phyloP scores from a whole-genome alignment of 1,140 invertebrate genomes.

The Mylabris phalerata region DNA sequence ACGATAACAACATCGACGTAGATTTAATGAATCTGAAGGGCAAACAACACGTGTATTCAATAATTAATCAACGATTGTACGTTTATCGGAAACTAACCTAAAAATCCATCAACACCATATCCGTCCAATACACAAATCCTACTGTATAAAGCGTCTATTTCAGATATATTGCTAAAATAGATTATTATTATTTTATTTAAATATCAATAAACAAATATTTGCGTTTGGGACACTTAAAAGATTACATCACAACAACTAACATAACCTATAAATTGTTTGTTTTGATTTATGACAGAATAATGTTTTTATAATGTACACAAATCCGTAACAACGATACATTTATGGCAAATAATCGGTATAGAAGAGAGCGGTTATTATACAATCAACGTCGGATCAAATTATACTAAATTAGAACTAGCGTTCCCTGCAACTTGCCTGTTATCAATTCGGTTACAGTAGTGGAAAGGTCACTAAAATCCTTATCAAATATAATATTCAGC shows the following conservation, averaged over 20 bases:
- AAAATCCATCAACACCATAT: background rate
- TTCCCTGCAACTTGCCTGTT: too few relatives aligned
- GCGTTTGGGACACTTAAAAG: constrained; percentile 18
- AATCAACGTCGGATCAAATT: too few relatives aligned
- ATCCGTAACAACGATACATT: too few relatives aligned
- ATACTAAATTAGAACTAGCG: too few relatives aligned
- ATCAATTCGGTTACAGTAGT: too few relatives aligned
- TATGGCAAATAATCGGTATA: too few relatives aligned
- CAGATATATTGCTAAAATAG: constrained; percentile 6
- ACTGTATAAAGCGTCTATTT: background rate
- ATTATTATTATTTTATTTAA: constrained; percentile 10
- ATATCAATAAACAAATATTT: constrained; percentile 26
- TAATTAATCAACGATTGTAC: background rate
- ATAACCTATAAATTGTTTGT: constrained; percentile 23
- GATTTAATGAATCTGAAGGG: constrained; percentile 1
- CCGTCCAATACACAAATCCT: background rate
- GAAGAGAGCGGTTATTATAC: too few relatives aligned
- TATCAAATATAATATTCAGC: too few relatives aligned
- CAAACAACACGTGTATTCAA: constrained; percentile 10
- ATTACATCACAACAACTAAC: constrained; percentile 26
- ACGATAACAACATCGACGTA: background rate
- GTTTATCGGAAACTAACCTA: constrained; percentile 4
- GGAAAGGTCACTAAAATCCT: too few relatives aligned
- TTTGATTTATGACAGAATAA: constrained; percentile 9
- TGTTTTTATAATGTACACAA: background rate